Percentiles rank a stretch among this genome's conserved stretches.
phyloP scores from a whole-genome alignment of 2,113 vertebrate genomes.

The Hirundichthys speculiger region DNA sequence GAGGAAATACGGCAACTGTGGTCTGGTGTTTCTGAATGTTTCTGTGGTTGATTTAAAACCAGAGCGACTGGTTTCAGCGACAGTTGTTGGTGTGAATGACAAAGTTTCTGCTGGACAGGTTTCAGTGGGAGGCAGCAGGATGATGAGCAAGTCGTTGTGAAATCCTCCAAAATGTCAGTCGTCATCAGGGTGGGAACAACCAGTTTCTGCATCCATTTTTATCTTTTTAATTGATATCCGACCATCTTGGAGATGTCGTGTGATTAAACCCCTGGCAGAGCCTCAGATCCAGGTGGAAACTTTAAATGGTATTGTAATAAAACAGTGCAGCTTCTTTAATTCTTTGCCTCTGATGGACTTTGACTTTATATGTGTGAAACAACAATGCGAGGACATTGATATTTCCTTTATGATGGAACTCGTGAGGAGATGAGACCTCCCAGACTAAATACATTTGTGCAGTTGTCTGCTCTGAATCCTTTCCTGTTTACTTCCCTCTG shows the following conservation, averaged over 20 bases:
- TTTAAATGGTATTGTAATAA: too few relatives aligned
- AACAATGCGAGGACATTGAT: too few relatives aligned
- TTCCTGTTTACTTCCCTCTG: not conserved
- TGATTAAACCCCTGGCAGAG: too few relatives aligned
- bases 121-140: conserved; percentile 40
- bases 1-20: too few relatives aligned
- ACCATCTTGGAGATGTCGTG: too few relatives aligned
- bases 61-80: conserved; percentile 24
- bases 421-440: not conserved
- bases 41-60: conserved; percentile 25
- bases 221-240: not conserved
- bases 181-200: not conserved
- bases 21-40: not conserved
- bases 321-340: too few relatives aligned
- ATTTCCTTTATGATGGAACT: not conserved
- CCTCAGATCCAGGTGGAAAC: too few relatives aligned
- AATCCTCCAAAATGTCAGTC: conserved; percentile 9
- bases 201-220: not conserved
- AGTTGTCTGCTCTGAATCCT: conserved; percentile 1
- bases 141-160: conserved; percentile 22
- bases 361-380: too few relatives aligned
- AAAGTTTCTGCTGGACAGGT: conserved; percentile 32
- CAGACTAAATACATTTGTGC: not conserved
- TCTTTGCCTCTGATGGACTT: too few relatives aligned
- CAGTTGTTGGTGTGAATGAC: not conserved